Base-by-base conservation (phyloP, 2,888 invertebrate genomes). In the Scotopteryx bipunctaria region DNA sequence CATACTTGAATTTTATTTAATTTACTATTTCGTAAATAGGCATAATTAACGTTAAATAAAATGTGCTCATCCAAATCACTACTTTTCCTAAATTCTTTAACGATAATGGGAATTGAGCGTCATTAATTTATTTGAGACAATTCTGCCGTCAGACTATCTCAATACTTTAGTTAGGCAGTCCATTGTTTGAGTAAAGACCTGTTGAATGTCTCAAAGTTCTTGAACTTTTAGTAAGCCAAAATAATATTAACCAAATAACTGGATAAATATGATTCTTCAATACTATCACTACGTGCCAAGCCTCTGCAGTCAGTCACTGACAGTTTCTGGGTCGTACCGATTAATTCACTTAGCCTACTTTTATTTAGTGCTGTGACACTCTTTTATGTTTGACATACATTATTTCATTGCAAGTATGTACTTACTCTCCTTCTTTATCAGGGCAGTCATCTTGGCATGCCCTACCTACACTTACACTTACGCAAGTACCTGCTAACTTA, bases 341-440 rank as follows among this genome's bases (percentile, higher is more conserved):
- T 81, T 85, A 83, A 84, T 83, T 83, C 80, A 86, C 83, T 86
- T 86, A 87, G 78, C 86, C 87, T 83, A 86, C 83, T 86, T 88
- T 86, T 83, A 78, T 83, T 79, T 77, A 78, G 76, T 75, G 74
- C 82, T 81, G 83, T 86, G 82, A 82, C 82, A 85, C 78, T 82
- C 81, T 80, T 83, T 80, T 78, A 78, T 78, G 74, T 83, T 83
- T 84, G 83, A 82, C 81, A 83, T 77, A 79, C 81, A 81, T 81
- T 73, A 77, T 80, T 83, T 76, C 74, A 73, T 71, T 69, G 74
- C 73, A 79, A 71, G 66, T 70, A 69, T 76, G 72, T 73, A 73
- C 67, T 71, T 67, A 71, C 66, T 70, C 71, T 70, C 69, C 68
- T 71, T 69, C 56, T 67, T 66, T 63, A 60, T 60, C 57, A 46